phyloP scores from a whole-genome alignment of 2,113 vertebrate species.

The Papio anubis region DNA sequence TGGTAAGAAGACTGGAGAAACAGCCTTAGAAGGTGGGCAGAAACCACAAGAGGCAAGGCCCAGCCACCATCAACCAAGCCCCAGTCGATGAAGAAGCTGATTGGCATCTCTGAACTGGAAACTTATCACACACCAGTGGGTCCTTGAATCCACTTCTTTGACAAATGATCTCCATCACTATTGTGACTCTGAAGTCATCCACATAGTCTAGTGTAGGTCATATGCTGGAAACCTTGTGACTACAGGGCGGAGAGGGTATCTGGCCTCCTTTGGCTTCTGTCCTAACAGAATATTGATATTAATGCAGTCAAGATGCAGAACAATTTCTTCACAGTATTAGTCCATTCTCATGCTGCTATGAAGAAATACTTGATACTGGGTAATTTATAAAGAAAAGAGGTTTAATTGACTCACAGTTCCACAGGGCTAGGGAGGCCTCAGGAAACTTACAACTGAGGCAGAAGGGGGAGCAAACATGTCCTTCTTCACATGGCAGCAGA shows the following conservation, averaged over 20 bases:
- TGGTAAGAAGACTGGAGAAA: not conserved
- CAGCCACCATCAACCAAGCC: not conserved
- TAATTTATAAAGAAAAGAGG: no score
- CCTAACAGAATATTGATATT: not conserved
- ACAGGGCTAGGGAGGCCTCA: no score
- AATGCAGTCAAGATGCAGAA: not conserved
- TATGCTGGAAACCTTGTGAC: fast-evolving
- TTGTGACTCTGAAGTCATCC: not conserved
- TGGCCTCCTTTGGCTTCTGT: not conserved
- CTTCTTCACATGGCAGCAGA: no score
- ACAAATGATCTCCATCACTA: not conserved
- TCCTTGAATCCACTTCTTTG: not conserved
- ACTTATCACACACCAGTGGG: not conserved
- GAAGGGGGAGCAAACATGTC: no score
- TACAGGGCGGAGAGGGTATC: not conserved
- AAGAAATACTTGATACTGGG: no score
- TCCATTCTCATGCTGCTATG: no score
- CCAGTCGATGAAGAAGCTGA: fast-evolving
- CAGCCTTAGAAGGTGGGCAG: not conserved
- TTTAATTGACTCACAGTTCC: no score
- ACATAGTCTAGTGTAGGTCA: not conserved
- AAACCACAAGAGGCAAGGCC: not conserved
- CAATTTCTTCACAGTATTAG: no score
- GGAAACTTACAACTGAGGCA: no score
- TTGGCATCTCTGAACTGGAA: not conserved